Evolutionary conservation across 2,113 vertebrate species (phyloP), one percentile per base, ranked within the genome.

Genomic region (Himantopus leucocephalus): DNA sequence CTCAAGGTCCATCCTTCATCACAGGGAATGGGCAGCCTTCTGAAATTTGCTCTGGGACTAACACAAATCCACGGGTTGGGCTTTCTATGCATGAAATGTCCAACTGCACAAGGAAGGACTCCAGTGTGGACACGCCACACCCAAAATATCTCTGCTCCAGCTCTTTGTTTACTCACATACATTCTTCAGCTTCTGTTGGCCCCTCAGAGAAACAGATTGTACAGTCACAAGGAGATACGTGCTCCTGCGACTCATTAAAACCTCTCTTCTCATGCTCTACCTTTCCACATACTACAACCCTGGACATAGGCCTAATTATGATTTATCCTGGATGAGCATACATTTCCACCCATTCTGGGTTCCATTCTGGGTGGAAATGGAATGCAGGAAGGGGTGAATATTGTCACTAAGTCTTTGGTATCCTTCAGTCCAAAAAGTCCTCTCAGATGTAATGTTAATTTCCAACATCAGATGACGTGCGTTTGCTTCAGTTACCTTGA

Each of bases 381-480:
- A 58, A 52, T 59, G 47, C n/a, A 78, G 62, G 34, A 88, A 80
- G 26, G 29, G 41, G 2, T 27, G 32, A 89, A 63, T 35, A 30
- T 81, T 50, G 7, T 60, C 3, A 1, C 39, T 35, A 35, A 45
- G 29, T 29, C 64, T 75, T 55, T 21, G 56, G 26, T 26, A 43
- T 17, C 60, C 52, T 63, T 85, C 64, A 67, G 8, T 6, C 60
- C 20, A 5, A 12, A 7, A 72, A 60, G 34, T 22, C 71, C 23
- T 64, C 29, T 21, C 62, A n/a, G n/a, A 9, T 12, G 6, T 8
- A 17, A 47, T 9, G 34, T 21, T 67, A 17, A 48, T 94, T 83
- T 72, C 34, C 20, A 52, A 0, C 29, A 29, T 8, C 0, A 1
- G 66, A 29, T 45, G 14, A n/a, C 47, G 45, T 13, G 55, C 34